Evolutionary conservation across 2,113 vertebrate genomes (phyloP).

Genomic region (Mastomys coucha): DNA sequence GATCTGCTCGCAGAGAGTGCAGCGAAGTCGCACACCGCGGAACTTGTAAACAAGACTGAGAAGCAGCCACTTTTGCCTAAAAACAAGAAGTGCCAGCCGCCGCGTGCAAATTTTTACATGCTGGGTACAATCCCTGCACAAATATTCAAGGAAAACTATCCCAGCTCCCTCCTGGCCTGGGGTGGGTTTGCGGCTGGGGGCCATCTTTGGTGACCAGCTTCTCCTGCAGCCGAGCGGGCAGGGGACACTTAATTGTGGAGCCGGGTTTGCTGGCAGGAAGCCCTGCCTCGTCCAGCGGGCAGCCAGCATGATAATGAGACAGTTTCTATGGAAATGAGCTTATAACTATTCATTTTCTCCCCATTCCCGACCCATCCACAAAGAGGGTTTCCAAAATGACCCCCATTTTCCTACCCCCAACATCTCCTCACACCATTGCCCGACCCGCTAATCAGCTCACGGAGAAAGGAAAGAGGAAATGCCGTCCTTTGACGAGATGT

Average conservation of each 20-base stretch:
- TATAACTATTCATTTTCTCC: slow-evolving; percentile 77
- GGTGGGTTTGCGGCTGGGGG: slow-evolving; percentile 16
- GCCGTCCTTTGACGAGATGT: slow-evolving; percentile 74
- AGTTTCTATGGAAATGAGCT: slow-evolving; percentile 78
- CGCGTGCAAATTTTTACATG: fast-evolving
- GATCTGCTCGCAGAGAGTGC: fast-evolving
- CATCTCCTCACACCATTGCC: slow-evolving; percentile 76
- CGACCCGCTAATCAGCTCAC: slow-evolving; percentile 64
- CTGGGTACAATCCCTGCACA: not conserved
- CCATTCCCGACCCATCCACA: slow-evolving; percentile 76
- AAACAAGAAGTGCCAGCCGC: too few species aligned
- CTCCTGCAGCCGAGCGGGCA: slow-evolving; percentile 39
- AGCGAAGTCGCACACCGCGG: fast-evolving
- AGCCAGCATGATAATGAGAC: slow-evolving; percentile 77
- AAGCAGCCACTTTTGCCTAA: not conserved
- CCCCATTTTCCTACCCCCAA: slow-evolving; percentile 76
- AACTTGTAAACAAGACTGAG: not conserved
- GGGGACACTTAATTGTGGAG: slow-evolving; percentile 70
- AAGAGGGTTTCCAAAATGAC: slow-evolving; percentile 78
- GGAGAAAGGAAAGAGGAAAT: slow-evolving; percentile 61
- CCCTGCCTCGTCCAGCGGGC: slow-evolving; percentile 64
- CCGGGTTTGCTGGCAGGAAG: slow-evolving; percentile 58
- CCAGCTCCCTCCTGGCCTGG: not conserved
- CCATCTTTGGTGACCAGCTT: slow-evolving; percentile 42
- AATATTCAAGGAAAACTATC: not conserved